phyloP scores from a whole-genome alignment of 2,113 vertebrate genomes.

The Canis aureus region DNA sequence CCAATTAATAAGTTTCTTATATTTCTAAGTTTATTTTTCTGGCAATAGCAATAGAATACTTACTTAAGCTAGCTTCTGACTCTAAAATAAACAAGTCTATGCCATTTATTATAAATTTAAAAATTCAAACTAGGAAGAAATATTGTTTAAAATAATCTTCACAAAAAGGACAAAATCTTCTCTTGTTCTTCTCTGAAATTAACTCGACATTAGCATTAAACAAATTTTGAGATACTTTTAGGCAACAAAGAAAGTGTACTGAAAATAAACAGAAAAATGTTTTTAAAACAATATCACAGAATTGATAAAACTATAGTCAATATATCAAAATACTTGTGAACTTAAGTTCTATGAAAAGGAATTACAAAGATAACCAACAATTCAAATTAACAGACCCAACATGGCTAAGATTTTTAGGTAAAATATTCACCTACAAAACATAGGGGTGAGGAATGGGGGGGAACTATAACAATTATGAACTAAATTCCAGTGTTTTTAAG shows the following conservation, averaged over 20 bases:
- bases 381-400: not conserved
- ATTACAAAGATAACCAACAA: not conserved
- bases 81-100: constrained; percentile 67
- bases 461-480: not conserved
- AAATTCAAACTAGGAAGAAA: constrained; percentile 44
- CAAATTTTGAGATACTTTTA: not conserved
- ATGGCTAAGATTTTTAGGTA: not conserved
- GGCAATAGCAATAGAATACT: constrained; percentile 65
- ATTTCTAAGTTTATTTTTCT: constrained; percentile 70
- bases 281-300: not conserved
- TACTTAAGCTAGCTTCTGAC: constrained; percentile 46
- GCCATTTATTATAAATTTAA: constrained; percentile 62
- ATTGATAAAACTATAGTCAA: not conserved
- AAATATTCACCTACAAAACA: not conserved
- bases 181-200: constrained; percentile 59
- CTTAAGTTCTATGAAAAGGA: constrained; percentile 32
- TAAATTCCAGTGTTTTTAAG: not conserved
- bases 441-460: fast-evolving
- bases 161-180: constrained; percentile 24
- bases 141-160: constrained; percentile 59
- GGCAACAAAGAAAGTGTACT: not conserved
- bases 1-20: constrained; percentile 70
- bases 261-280: not conserved
- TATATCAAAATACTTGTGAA: constrained; percentile 32
- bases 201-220: constrained; percentile 49